Evolutionary conservation across 1,140 invertebrate species (phyloP).

Genomic region (Scaptomyza hsui): DNA sequence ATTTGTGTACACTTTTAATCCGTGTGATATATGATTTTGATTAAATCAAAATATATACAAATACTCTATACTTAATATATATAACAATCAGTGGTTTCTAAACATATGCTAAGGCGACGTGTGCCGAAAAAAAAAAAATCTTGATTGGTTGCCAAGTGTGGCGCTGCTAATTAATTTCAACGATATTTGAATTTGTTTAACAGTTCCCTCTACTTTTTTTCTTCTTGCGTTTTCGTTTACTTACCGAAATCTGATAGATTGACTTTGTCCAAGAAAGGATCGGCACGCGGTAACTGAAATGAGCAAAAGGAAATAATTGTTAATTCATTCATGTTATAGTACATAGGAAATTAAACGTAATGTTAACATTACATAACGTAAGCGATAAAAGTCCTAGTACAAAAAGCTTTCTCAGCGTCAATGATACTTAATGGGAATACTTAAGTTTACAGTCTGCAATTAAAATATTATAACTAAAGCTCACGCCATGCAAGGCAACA

Average conservation of each 20-base stretch:
- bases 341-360: too few relatives aligned
- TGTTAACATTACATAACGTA: background rate
- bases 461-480: background rate
- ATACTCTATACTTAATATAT: constrained; percentile 8
- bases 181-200: constrained; percentile 31
- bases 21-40: constrained; percentile 41
- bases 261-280: constrained; percentile 95
- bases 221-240: constrained; percentile 79
- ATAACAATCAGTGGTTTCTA: constrained; percentile 11
- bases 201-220: background rate
- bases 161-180: constrained; percentile 61
- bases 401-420: background rate
- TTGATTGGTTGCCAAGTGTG: constrained; percentile 61
- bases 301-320: background rate
- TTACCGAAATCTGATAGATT: constrained; percentile 93
- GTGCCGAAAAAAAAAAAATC: constrained; percentile 49
- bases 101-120: constrained; percentile 48
- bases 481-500: background rate
- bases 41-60: constrained; percentile 40
- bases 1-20: constrained; percentile 30
- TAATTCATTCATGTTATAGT: too few relatives aligned
- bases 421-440: too few relatives aligned
- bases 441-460: background rate
- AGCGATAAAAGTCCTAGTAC: too few relatives aligned
- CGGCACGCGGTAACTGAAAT: constrained; percentile 93